Base-by-base conservation (phyloP, 2,113 vertebrate species). In the Bubo bubo region DNA sequence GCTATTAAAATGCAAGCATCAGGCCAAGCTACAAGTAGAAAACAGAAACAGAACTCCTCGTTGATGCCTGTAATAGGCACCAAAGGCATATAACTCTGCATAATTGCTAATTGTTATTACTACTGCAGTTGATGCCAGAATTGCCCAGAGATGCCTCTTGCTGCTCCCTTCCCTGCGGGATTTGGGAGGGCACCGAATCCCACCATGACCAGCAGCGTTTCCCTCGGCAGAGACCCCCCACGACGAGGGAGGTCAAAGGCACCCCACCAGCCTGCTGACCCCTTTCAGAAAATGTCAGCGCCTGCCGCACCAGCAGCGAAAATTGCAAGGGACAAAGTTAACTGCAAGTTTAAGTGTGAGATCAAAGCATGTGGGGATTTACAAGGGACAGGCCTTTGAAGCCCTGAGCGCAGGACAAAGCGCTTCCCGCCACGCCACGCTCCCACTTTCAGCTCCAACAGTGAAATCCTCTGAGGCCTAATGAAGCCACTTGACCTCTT, bases 1-100 rank as follows among this genome's bases (percentile, higher is more conserved):
- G 95, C 96, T 93, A 79, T 96, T 92, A 79, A 92, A 90, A 92
- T 35, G 73, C 68, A 60, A 86, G 90, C 47, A 53, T 50, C 88
- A 83, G 94, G 76, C 75, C 96, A 91, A 82, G 92, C 90, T 95
- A 93, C 96, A 88, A 95, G 96, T 90, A 94, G 86, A 91, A 94
- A 95, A 80, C 76, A 95, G 86, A 90, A 96, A 47, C 90, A 93
- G 91, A 94, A 45, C 88, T 94, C 93, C 62, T 96, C 7, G 1
- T 55, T 79, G 92, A 88, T 86, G 93, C 73, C 86, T 92, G 52
- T 86, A 93, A 87, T 37, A 84, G 79, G 75, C 82, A 95, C 92
- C 88, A 49, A 96, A 97, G 79, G 92, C 88, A 1, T 81, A 93
- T 95, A 95, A 92, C 72, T 94, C 90, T 88, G 90, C 83, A 52